These are phyloP conservation scores for Camelus bactrianus DNA, from an alignment of 2,113 vertebrate genomes.

Conservation along the genomic window DNA sequence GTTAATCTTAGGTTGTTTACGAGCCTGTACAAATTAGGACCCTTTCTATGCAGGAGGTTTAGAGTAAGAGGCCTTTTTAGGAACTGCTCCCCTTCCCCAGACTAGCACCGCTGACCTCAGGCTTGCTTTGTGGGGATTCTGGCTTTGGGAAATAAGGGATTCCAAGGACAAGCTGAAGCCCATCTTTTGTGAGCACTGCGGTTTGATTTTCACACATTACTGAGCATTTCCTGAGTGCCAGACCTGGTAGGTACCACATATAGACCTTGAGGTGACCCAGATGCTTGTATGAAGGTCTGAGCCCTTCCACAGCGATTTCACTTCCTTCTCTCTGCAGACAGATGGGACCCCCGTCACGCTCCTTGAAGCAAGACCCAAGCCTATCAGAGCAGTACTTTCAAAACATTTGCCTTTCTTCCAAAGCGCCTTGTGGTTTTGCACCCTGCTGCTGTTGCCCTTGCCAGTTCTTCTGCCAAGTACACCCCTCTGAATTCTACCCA, in stretches of 20 bases:
- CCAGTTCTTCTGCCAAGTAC: background rate
- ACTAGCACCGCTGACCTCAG: background rate
- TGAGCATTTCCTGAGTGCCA: background rate
- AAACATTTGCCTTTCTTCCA: background rate
- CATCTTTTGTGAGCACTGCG: background rate
- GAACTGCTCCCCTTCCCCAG: background rate
- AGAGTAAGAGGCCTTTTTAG: background rate
- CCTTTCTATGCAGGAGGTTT: background rate
- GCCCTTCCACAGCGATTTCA: slow-evolving; percentile 51
- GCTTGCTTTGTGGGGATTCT: background rate
- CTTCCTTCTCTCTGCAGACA: slow-evolving; percentile 71
- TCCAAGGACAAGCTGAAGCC: background rate
- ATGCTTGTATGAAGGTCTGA: background rate
- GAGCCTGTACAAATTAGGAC: background rate
- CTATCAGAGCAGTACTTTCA: background rate
- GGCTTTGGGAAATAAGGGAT: background rate
- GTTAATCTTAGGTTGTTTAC: background rate
- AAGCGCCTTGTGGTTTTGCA: background rate
- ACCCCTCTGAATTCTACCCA: background rate
- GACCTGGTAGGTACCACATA: background rate
- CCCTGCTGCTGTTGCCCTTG: background rate
- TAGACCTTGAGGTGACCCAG: background rate
- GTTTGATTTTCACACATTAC: background rate
- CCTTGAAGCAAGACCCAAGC: background rate
- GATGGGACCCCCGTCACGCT: background rate